Evolutionary conservation across 2,888 invertebrate species (phyloP).

Genomic region (Phorcus lineatus): DNA sequence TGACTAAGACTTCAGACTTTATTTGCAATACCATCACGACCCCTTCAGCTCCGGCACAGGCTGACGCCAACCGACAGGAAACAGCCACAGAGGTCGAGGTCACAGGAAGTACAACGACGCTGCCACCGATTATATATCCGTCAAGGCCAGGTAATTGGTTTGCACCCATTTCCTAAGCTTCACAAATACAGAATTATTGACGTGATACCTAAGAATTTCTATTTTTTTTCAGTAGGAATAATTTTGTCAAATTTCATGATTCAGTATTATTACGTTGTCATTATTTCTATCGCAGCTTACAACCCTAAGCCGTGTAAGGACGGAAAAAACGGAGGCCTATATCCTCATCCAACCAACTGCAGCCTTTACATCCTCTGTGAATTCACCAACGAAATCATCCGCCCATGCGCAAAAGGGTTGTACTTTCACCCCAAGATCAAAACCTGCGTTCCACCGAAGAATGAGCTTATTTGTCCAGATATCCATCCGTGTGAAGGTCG

Average conservation of each 20-base stretch:
- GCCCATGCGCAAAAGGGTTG: constrained; percentile 48
- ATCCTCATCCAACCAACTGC: constrained; percentile 17
- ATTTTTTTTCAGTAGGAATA: no score
- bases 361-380: constrained; percentile 19
- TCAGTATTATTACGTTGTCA: no score
- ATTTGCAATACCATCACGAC: constrained; percentile 31
- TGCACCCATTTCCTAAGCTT: no score
- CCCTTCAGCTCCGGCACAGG: neutral
- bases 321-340: neutral
- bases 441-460: constrained; percentile 49
- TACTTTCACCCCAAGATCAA: constrained; percentile 51
- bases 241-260: no score
- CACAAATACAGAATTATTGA: no score
- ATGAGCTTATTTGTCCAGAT: constrained; percentile 50
- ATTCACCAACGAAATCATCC: neutral
- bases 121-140: constrained; percentile 32
- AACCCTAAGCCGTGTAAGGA: constrained; percentile 44
- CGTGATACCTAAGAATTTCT: no score
- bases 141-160: constrained; percentile 45
- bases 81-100: constrained; percentile 23
- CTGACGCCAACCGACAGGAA: constrained; percentile 32
- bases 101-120: neutral
- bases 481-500: constrained; percentile 44
- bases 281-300: constrained; percentile 46
- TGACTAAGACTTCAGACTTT: constrained; percentile 38